Conservation (phyloP, 2,113 vertebrate species). For the Cynoglossus semilaevis region DNA sequence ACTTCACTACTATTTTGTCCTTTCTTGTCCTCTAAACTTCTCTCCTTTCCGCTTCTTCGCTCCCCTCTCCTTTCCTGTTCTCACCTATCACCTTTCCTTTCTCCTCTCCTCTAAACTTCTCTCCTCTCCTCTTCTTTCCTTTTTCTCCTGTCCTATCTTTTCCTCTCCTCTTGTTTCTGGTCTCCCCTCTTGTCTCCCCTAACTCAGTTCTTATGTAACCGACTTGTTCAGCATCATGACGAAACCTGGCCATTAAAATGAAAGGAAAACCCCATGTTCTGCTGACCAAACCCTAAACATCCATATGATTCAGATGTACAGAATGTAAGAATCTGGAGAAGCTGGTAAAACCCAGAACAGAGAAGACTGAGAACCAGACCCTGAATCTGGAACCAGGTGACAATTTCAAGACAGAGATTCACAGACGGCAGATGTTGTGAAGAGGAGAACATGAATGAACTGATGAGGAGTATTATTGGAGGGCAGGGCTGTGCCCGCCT, state of each 20-base stretch:
- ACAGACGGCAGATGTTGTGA: not conserved
- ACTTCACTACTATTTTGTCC: constrained; percentile 2
- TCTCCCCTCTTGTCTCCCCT: not conserved
- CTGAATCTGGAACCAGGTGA: constrained; percentile 1
- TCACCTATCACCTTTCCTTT: too few species aligned
- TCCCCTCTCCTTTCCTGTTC: too few species aligned
- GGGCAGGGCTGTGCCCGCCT: constrained; percentile 27
- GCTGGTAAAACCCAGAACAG: constrained; percentile 8
- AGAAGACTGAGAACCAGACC: not conserved
- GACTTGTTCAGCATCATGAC: not conserved
- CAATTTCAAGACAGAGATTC: not conserved
- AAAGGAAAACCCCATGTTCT: too few species aligned
- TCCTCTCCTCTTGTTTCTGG: not conserved
- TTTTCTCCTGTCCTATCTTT: too few species aligned
- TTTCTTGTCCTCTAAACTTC: not conserved
- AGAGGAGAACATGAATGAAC: constrained; percentile 5
- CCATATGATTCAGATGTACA: too few species aligned
- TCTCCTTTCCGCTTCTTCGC: not conserved
- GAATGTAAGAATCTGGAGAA: too few species aligned
- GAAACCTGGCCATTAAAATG: too few species aligned
- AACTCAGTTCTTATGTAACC: not conserved
- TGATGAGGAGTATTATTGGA: constrained; percentile 8
- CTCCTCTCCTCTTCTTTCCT: constrained; percentile 1
- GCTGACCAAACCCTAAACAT: too few species aligned
- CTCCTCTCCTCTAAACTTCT: not conserved